Evolutionary conservation across 2,797 vertebrate genomes (phyloP), one percentile per base, ranked within the genome.

Genomic region (Mormyrus proboscirostris): DNA sequence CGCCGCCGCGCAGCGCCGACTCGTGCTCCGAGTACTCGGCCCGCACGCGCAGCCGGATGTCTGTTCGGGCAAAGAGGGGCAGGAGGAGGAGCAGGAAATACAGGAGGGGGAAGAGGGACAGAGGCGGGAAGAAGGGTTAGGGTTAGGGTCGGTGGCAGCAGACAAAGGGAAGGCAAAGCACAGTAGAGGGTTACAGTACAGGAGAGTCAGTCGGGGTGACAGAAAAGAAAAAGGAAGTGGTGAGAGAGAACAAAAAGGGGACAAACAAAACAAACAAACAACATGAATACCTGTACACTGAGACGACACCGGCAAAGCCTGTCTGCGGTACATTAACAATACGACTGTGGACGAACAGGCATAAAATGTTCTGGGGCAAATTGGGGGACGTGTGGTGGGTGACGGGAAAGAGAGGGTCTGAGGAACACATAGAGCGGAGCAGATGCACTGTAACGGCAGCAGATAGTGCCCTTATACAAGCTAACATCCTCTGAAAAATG

Each of bases 1-100:
- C 97, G 0, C 96, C 95, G 16, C 96, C 94, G 7, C 96, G 97
- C 88, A 98, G 95, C 0, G 96, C 97, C 0, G 97, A 94, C 90
- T 97, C 97, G 0, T 98, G 97, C 92, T 98, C 97, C 19, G 96
- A 96, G 94, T 97, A 98, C 91, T 98, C 97, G 0, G 97, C 97
- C 89, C 97, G 96, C 83, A 99, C 97, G 2, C 97, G 96, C 84
- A 98, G 95, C 47, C 97, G 96, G 91, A 99, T 95, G 90, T 98
- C 97, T 98, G 95, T 62, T 91, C 91, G 92, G 88, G 90, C 89
- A 86, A 83, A 51, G 90, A 89, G 88, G 47, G 90, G 73, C 88
- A 89, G 73, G 89, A 89, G 89, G 88, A 82, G 76, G 55, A 76
- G 89, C 51, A 89, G 85, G 87, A 86, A 89, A 88, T 65, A 89